phyloP scores from a whole-genome alignment of 2,797 vertebrate genomes.

The Oryzias sinensis region DNA sequence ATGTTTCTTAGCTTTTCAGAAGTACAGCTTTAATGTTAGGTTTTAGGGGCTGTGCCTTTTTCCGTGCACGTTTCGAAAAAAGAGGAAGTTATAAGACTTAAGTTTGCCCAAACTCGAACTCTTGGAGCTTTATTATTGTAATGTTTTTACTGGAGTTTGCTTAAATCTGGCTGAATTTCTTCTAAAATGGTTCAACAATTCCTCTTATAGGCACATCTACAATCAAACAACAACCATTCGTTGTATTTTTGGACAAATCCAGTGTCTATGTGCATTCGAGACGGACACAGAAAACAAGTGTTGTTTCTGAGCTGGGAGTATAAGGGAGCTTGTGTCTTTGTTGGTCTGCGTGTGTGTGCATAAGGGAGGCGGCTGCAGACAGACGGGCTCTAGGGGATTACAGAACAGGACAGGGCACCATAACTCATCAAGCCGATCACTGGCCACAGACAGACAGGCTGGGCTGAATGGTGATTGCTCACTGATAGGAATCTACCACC shows the following conservation, averaged over 20 bases:
- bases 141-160: background rate
- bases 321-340: slow-evolving; percentile 67
- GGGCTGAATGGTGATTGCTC: slow-evolving; percentile 69
- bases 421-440: slow-evolving; percentile 68
- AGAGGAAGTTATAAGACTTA: no score
- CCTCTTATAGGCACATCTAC: background rate
- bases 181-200: slow-evolving; percentile 6
- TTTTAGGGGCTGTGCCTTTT: no score
- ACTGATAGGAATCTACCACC: slow-evolving; percentile 74
- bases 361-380: slow-evolving; percentile 75
- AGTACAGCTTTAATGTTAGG: no score
- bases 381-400: slow-evolving; percentile 77
- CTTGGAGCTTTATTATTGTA: no score
- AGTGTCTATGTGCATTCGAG: slow-evolving; percentile 25
- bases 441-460: slow-evolving; percentile 71
- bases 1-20: no score
- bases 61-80: no score
- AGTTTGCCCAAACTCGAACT: no score
- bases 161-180: slow-evolving; percentile 2
- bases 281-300: slow-evolving; percentile 68
- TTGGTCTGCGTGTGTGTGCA: slow-evolving; percentile 53
- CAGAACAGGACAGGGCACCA: slow-evolving; percentile 70
- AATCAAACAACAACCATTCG: slow-evolving; percentile 9
- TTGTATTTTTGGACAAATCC: slow-evolving; percentile 25
- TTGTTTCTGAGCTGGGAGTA: slow-evolving; percentile 52